These are phyloP conservation scores for Parasteatoda lunata DNA, from an alignment of 2,888 invertebrate species.

Conservation along the genomic window DNA sequence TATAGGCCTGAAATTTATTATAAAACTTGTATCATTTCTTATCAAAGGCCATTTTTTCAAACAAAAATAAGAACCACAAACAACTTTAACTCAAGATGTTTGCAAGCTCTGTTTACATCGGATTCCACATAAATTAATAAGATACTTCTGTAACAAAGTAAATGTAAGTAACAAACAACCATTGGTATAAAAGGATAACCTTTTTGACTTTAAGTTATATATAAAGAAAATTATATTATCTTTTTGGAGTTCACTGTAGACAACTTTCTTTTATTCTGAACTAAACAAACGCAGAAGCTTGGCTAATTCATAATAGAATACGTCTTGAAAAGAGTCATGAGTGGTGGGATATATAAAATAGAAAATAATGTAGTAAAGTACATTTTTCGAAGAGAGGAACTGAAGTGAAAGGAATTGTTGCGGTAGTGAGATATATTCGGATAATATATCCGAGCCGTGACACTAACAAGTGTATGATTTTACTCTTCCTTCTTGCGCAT, in stretches of 20 bases:
- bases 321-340: neutral
- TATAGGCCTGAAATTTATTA: no score
- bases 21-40: no score
- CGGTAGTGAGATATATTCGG: constrained; percentile 9
- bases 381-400: constrained; percentile 25
- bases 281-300: constrained; percentile 22
- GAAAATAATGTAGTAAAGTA: constrained; percentile 22
- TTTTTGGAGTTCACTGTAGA: constrained; percentile 24
- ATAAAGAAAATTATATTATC: neutral
- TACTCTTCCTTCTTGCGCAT: constrained; percentile 57
- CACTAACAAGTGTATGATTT: constrained; percentile 65
- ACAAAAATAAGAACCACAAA: neutral
- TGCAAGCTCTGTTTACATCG: neutral
- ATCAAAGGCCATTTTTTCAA: no score
- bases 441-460: constrained; percentile 60
- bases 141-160: neutral
- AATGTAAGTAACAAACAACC: neutral
- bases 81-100: neutral
- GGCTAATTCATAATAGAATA: constrained; percentile 29
- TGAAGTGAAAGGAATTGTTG: constrained; percentile 25
- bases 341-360: constrained; percentile 1
- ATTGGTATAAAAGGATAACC: neutral
- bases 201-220: neutral
- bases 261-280: neutral
- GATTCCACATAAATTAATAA: neutral